phyloP scores from a whole-genome alignment of 2,888 invertebrate species.

The Lycocerus yunnanus region DNA sequence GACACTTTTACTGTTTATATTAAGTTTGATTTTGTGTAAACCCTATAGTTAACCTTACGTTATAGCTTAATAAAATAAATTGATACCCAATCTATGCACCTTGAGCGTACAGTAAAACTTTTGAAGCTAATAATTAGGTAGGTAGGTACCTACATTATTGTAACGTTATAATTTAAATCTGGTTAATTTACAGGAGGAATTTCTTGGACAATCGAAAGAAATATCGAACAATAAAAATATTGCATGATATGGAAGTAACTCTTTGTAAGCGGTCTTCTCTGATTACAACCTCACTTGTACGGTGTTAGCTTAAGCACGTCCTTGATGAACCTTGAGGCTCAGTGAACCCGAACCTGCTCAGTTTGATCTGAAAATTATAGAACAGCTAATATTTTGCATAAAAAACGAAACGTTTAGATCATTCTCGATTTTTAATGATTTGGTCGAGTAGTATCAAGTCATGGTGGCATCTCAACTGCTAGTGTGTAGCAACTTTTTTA shows the following conservation, averaged over 20 bases:
- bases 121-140: not conserved
- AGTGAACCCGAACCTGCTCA: conserved; percentile 29
- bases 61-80: not conserved
- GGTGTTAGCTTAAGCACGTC: conserved; percentile 22
- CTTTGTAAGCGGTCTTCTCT: not conserved
- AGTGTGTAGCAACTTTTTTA: not conserved
- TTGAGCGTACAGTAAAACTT: not conserved
- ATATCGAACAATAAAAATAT: not conserved
- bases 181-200: not conserved
- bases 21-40: not conserved
- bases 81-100: not conserved
- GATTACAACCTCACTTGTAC: conserved; percentile 9
- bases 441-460: not conserved
- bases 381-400: not conserved
- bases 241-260: not conserved
- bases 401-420: not conserved
- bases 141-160: too few species aligned
- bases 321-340: conserved; percentile 34
- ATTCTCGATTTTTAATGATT: not conserved
- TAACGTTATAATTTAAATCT: not conserved
- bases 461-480: not conserved
- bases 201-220: not conserved
- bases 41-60: not conserved
- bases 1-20: not conserved
- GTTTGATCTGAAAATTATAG: conserved; percentile 21